A percentile compares a stretch with the other conserved stretches of the same genome.
These are phyloP conservation scores for Pammene fasciana DNA, from an alignment of 2,888 invertebrate genomes.

Conservation along the genomic window DNA sequence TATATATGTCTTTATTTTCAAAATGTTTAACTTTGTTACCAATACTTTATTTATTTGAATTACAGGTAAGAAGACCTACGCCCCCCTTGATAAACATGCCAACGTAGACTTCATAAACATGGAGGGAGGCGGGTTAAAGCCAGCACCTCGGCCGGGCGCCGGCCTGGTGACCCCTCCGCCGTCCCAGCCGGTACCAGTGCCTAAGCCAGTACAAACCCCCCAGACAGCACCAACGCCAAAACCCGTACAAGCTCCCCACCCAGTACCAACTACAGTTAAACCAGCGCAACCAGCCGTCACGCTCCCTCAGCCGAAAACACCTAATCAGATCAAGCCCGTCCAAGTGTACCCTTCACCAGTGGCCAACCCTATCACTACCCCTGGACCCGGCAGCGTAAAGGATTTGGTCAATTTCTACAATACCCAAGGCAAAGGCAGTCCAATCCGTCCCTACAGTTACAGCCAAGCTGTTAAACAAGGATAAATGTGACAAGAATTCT, in stretches of 20 bases:
- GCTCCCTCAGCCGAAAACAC: conserved; percentile 45
- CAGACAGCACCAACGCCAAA: conserved; percentile 43
- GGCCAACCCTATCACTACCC: conserved; percentile 64
- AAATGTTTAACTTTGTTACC: not conserved
- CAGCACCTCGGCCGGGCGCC: conserved; percentile 42
- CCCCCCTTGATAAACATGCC: conserved; percentile 72
- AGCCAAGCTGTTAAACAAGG: conserved; percentile 79
- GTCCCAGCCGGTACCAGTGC: conserved; percentile 44
- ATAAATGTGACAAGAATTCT: conserved; percentile 45
- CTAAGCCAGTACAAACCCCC: conserved; percentile 42
- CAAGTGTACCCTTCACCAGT: conserved; percentile 63
- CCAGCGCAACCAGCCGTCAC: conserved; percentile 45
- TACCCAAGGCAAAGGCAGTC: conserved; percentile 71
- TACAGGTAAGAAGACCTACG: conserved; percentile 65
- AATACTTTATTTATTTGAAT: conserved; percentile 28
- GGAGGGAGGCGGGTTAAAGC: conserved; percentile 62
- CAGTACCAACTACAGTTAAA: conserved; percentile 32
- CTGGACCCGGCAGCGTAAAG: conserved; percentile 73
- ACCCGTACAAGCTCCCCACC: conserved; percentile 41
- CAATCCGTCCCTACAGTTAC: conserved; percentile 74
- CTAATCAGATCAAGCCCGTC: conserved; percentile 61
- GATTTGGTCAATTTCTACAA: conserved; percentile 73
- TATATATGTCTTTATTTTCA: not conserved
- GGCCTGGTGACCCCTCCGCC: conserved; percentile 42
- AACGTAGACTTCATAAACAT: conserved; percentile 76